phyloP scores from a whole-genome alignment of 2,888 invertebrate species.

The Agrotis segetum region DNA sequence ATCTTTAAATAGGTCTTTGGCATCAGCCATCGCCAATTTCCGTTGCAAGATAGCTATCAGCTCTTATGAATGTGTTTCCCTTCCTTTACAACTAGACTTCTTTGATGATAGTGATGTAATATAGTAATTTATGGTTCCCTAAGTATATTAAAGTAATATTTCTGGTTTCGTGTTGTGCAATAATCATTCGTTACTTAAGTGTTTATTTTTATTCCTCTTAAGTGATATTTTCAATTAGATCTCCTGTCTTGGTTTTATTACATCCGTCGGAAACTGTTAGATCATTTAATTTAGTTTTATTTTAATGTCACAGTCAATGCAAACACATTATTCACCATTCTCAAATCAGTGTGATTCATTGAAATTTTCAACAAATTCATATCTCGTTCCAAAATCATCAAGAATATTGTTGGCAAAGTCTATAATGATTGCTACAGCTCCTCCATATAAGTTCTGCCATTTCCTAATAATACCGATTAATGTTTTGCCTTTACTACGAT shows the following conservation, averaged over 20 bases:
- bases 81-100: conserved; percentile 68
- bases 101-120: conserved; percentile 69
- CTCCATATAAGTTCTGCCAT: conserved; percentile 12
- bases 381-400: neutral
- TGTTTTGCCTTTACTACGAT: conserved; percentile 30
- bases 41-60: conserved; percentile 66
- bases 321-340: neutral
- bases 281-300: neutral
- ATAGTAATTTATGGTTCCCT: conserved; percentile 65
- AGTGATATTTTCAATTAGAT: conserved; percentile 16
- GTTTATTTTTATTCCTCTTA: conserved; percentile 21
- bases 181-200: conserved; percentile 36
- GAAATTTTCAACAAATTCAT: neutral
- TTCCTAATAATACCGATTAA: conserved; percentile 42
- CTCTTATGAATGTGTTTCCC: conserved; percentile 69
- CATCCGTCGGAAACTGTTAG: neutral
- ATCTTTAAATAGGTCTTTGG: conserved; percentile 54
- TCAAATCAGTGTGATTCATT: neutral
- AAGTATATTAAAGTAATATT: conserved; percentile 23
- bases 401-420: conserved; percentile 2
- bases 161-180: conserved; percentile 42
- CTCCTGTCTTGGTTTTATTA: neutral
- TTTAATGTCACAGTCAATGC: neutral
- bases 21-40: conserved; percentile 74
- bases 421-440: conserved; percentile 10